Evolutionary conservation across 2,797 vertebrate species (phyloP), one percentile per base, ranked within the genome.

Genomic region (Alcedo atthis): DNA sequence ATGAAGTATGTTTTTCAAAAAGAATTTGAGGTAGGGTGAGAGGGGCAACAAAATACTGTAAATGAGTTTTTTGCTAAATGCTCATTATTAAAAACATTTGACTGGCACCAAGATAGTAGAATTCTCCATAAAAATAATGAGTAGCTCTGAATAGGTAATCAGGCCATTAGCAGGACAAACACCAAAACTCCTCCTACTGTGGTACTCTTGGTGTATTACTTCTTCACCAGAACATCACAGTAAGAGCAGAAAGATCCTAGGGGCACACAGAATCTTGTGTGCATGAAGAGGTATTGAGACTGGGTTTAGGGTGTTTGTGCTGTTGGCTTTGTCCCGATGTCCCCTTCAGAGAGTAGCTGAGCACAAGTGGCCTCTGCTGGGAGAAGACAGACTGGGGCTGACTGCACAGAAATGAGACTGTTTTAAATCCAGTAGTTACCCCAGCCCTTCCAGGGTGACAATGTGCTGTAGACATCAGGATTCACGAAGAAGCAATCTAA

Each of bases 41-140:
- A 6, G 26, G 30, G 30, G 10, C 51, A 62, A 62, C 28, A 43
- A 77, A 68, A 82, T 43, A 19, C 28, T 37, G 24, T 35, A 46
- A 43, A 63, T 28, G 4, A 25, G 4, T 21, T 63, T 87, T 93
- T 66, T 83, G 16, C 37, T 12, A 69, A 82, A n/a, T n/a, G 37
- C 1, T 2, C 8, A 1, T 24, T 79, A 82, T 46, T 20, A 30
- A 64, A 88, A 61, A 68, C 20, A 25, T 55, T 40, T 86, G 54
- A 90, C 32, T 83, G 55, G 76, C 71, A 73, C n/a, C 33, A 28
- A 88, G 92, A 89, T 81, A 80, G 87, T 51, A 76, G 3, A 7
- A 43, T 85, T 81, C 64, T 53, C 43, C 87, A 85, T 67, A 69
- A 93, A 93, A 96, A 86, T 40, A 58, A 85, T 3, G 10, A 68